These are phyloP conservation scores for Rotaria macrura DNA, from an alignment of 2,888 invertebrate genomes.

Conservation along the genomic window DNA sequence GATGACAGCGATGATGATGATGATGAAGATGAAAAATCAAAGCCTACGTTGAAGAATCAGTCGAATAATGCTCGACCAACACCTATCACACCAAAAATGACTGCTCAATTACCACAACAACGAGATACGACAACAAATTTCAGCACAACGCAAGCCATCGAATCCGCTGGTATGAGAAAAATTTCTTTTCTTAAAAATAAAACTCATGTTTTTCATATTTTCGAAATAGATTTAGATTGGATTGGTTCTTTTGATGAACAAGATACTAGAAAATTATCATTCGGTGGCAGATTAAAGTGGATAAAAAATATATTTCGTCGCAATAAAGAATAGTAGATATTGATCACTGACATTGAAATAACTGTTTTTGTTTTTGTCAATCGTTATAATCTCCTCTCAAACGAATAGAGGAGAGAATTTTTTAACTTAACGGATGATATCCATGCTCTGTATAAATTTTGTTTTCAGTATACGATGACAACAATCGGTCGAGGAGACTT, in stretches of 20 bases:
- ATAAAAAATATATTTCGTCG: background rate
- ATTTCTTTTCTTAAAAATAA: background rate
- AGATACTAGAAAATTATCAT: background rate
- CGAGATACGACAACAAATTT: background rate
- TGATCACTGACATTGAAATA: background rate
- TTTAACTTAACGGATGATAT: no score
- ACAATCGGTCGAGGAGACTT: no score
- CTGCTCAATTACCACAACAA: background rate
- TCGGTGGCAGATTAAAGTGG: background rate
- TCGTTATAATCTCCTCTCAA: no score
- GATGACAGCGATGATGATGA: background rate
- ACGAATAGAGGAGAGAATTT: no score
- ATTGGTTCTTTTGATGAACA: background rate
- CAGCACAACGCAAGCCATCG: background rate
- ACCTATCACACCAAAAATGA: background rate
- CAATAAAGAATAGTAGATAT: background rate
- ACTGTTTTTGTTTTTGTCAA: background rate
- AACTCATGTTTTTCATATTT: background rate
- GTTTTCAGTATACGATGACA: no score
- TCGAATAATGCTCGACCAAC: background rate
- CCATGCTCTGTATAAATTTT: no score
- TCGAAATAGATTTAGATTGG: background rate
- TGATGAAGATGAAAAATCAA: background rate
- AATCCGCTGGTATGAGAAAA: background rate
- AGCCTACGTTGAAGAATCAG: background rate